Conservation (phyloP, 1,140 invertebrate species). For the Phenacoccus solenopsis region DNA sequence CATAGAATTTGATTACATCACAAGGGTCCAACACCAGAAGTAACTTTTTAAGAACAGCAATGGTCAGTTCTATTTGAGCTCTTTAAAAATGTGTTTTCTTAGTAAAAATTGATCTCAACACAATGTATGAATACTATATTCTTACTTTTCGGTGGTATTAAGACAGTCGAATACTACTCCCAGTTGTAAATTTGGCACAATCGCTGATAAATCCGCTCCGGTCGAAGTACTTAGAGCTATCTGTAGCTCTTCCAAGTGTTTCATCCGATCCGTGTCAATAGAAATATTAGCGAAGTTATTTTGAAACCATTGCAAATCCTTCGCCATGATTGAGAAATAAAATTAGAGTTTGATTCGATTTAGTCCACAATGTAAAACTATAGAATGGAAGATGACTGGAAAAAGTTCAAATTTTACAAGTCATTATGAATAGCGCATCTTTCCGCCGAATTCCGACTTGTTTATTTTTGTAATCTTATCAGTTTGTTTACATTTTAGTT, state of each 20-base stretch:
- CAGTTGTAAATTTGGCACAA: conserved; percentile 5
- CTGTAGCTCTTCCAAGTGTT: conserved; percentile 4
- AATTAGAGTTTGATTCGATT: too few relatives aligned
- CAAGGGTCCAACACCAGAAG: conserved; percentile 1
- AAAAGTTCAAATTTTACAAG: too few relatives aligned
- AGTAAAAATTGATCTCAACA: neutral
- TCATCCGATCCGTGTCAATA: neutral
- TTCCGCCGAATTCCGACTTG: too few relatives aligned
- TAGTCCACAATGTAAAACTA: too few relatives aligned
- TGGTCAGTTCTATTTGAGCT: conserved; percentile 9
- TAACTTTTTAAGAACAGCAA: conserved; percentile 5
- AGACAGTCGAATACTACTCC: conserved; percentile 20
- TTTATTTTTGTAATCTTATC: too few relatives aligned
- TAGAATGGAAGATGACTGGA: too few relatives aligned
- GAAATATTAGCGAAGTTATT: neutral
- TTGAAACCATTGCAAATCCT: neutral
- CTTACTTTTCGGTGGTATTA: conserved; percentile 19
- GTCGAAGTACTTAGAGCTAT: neutral
- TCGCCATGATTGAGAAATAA: neutral
- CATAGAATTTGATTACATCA: conserved; percentile 11
- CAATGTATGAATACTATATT: neutral
- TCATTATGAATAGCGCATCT: too few relatives aligned
- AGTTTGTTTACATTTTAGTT: too few relatives aligned
- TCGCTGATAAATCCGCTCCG: neutral
- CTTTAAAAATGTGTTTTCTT: conserved; percentile 5